Evolutionary conservation across 2,888 invertebrate species (phyloP).

Genomic region (Brachyptera putata): DNA sequence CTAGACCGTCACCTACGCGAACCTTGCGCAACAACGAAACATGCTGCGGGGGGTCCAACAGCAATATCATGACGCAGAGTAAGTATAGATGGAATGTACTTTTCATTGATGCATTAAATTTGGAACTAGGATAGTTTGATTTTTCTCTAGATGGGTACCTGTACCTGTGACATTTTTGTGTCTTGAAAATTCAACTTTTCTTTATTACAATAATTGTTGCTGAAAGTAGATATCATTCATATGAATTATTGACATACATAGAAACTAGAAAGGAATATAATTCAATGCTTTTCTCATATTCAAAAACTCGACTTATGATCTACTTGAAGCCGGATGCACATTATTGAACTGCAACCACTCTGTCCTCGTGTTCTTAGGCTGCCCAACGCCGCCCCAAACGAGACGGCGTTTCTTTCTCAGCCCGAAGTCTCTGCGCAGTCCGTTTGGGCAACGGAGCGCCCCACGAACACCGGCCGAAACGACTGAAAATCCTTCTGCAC

Average conservation of each 20-base stretch:
- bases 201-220: no score
- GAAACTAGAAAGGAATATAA: no score
- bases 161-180: background rate
- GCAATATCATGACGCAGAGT: constrained; percentile 63
- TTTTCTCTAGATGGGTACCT: no score
- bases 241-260: no score
- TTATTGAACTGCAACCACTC: background rate
- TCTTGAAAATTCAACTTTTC: background rate
- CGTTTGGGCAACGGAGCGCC: constrained; percentile 51
- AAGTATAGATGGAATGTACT: constrained; percentile 36
- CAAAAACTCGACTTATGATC: no score
- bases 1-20: constrained; percentile 34
- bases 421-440: constrained; percentile 72
- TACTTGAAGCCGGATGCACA: no score
- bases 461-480: constrained; percentile 48
- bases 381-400: constrained; percentile 75
- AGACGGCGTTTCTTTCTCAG: constrained; percentile 78
- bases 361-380: constrained; percentile 47
- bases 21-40: constrained; percentile 34
- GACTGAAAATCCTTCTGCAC: constrained; percentile 44
- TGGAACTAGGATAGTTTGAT: no score
- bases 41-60: constrained; percentile 32
- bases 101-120: no score
- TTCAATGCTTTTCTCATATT: background rate
- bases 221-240: no score